Evolutionary conservation across 2,113 vertebrate species (phyloP), one percentile per base, ranked within the genome.

Genomic region (Podarcis muralis): DNA sequence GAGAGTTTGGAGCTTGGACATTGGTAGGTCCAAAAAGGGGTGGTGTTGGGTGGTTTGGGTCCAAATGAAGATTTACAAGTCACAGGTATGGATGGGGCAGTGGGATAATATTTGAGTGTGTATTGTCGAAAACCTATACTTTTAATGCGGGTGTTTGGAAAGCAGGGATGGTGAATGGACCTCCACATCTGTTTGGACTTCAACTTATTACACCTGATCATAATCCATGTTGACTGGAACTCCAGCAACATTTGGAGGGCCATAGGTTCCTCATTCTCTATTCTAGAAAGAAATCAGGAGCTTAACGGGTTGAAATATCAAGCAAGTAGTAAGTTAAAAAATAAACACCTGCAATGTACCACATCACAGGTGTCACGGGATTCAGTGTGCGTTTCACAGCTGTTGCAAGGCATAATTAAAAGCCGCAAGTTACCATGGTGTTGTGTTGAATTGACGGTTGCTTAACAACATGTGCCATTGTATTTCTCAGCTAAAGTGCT

Each of bases 391-490:
- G 87, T 95, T 97, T 96, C 75, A 30, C 96, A 97, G 96, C 89
- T 95, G 94, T 95, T 95, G 93, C 0, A 5, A 84, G 87, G 23
- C 93, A 93, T 97, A 96, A 97, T 95, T 95, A 96, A 96, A 95
- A 96, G 92, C 96, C 97, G 95, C 90, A 94, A 90, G 96, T 98
- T 97, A 84, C 96, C 95, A 96, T 96, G 94, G 95, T 68, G 75
- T 90, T 93, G 95, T 69, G 75, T 90, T 92, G 96, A 96, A 97
- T 95, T 93, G 93, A 96, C 95, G 92, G 86, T 92, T 96, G 95
- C 95, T 95, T 93, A 97, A 95, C 90, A 95, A 90, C 94, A 94
- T 96, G 90, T 96, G 90, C 92, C 89, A 93, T 95, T 96, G 93
- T 94, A 91, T 95, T 77, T 95, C n/a, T 88, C 88, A 94, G 89